These are phyloP conservation scores for Percina caprodes DNA, from an alignment of 2,113 vertebrate species.

Conservation along the genomic window DNA sequence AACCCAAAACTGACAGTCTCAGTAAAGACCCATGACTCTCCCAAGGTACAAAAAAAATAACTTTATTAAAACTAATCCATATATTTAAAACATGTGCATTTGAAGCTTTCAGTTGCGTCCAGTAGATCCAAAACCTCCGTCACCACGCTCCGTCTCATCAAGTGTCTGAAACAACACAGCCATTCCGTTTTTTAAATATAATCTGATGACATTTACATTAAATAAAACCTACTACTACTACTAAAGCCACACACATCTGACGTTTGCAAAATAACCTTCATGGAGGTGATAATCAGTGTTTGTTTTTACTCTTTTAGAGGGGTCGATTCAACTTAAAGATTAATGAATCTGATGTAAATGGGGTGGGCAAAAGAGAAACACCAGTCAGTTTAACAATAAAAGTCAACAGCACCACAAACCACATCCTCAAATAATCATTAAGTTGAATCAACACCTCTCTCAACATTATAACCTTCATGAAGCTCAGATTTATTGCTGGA, in stretches of 20 bases:
- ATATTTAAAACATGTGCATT: constrained; percentile 4
- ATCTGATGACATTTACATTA: not conserved
- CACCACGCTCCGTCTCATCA: constrained; percentile 90
- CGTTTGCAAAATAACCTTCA: not conserved
- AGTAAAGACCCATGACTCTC: constrained; percentile 1
- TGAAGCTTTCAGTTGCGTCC: constrained; percentile 86
- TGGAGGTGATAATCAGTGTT: not conserved
- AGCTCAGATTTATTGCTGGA: not conserved
- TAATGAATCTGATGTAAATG: too few species aligned
- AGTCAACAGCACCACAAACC: not conserved
- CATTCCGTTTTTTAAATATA: not conserved
- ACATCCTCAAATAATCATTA: not conserved
- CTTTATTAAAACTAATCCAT: constrained; percentile 41
- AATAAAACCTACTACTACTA: not conserved
- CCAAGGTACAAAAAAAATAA: constrained; percentile 26
- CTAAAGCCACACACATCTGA: not conserved
- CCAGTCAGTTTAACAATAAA: not conserved
- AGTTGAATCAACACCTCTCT: not conserved
- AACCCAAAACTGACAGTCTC: not conserved
- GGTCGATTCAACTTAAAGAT: not conserved
- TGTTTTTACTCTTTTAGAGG: not conserved
- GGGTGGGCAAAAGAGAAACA: not conserved
- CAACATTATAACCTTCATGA: not conserved
- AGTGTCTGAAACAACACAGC: constrained; percentile 76
- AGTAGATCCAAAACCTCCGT: constrained; percentile 97